Conservation (phyloP, 2,113 vertebrate species). For the Colistium nudipinnis region DNA sequence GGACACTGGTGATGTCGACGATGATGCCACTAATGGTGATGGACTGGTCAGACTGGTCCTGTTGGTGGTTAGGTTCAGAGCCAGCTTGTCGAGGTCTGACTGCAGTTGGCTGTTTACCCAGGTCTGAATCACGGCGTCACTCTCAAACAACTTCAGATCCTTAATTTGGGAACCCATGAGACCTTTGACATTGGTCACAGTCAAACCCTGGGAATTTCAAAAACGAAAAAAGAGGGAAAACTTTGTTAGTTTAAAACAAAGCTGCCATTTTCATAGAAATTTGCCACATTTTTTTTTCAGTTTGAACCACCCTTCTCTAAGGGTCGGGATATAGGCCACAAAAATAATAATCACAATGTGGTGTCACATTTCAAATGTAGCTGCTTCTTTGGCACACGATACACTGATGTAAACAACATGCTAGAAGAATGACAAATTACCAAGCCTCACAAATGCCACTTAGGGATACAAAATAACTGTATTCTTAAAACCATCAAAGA, state of each 20-base stretch:
- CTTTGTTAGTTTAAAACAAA: background rate
- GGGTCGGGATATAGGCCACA: background rate
- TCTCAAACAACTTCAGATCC: conserved; percentile 45
- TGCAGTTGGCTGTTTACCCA: conserved; percentile 43
- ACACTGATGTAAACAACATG: background rate
- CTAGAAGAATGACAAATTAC: background rate
- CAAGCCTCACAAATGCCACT: background rate
- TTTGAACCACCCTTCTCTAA: background rate
- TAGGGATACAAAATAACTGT: too few relatives aligned
- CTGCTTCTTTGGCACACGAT: too few relatives aligned
- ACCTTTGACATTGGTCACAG: conserved; percentile 11
- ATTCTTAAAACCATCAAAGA: too few relatives aligned
- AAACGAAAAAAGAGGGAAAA: background rate
- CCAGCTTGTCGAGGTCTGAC: conserved; percentile 8
- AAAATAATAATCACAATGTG: background rate
- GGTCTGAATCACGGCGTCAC: background rate
- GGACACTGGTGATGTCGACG: background rate
- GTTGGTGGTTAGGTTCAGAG: conserved; percentile 12
- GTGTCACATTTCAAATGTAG: too few relatives aligned
- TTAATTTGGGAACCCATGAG: background rate
- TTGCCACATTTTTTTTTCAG: too few relatives aligned
- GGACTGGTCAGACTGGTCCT: background rate
- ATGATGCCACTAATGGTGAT: background rate
- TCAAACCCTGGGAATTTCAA: conserved; percentile 37
- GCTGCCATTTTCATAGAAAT: background rate